Base-by-base conservation (phyloP, 2,888 invertebrate genomes). In the Cosmia trapezina region DNA sequence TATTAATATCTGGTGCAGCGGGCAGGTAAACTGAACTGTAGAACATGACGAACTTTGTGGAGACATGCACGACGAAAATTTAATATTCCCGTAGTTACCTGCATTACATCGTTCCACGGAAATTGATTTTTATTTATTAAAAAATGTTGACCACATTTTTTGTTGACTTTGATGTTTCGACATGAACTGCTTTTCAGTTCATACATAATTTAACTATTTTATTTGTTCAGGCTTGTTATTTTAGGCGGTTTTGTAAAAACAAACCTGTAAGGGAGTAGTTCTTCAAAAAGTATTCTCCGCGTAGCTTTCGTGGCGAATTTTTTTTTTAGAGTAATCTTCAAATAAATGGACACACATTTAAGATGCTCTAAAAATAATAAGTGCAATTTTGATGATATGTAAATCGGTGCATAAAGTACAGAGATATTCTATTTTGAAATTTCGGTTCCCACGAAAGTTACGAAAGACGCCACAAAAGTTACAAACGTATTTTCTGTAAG, bases 21-120 rank as follows among this genome's bases (percentile, higher is more conserved):
- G 89, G 86, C 90, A 93, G 92, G 93, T 93, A 93, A 92, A 91
- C 90, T 88, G 85, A 93, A 93, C 89, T 93, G 93, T 87, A 87
- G 87, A 91, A 92, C 89, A 87, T 83, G 89, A 88, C 83, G 80
- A 94, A 94, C 90, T 94, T 94, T 91, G 91, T 88, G 88, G 91
- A 90, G 93, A 94, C 93, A 93, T 89, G 91, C 88, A 92, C 92
- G 89, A 91, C 88, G 91, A 87, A 93, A 94, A 93, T 94, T 93
- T 94, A 92, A 94, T 94, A 94, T 93, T 92, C 91, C 81, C 78
- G 66, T 70, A 83, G 76, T 75, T 59, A 80, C 62, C 65, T 28
- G 64, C 66, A 61, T 73, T 79, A 81, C 75, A 64, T 28, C 61
- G 62, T 41, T 69, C 53, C 33, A 53, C 37, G 37, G 72, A 76